These are phyloP conservation scores for Porites divaricata DNA, from an alignment of 92 coral and sea anemone genomes.

Conservation along the genomic window DNA sequence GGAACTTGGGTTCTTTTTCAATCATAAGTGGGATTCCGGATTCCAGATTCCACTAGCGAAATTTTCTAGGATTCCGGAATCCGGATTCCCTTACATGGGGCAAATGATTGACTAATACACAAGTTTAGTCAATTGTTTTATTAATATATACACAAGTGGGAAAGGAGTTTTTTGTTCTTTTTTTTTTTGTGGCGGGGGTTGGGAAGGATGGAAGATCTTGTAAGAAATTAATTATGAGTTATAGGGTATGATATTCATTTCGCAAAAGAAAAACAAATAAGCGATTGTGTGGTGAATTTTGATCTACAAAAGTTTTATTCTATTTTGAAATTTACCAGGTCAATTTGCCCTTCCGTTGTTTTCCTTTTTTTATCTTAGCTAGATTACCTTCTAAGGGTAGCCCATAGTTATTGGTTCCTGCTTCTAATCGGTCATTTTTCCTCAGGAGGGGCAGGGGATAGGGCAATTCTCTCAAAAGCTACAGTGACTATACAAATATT, in stretches of 20 bases:
- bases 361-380: background rate
- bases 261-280: too few relatives aligned
- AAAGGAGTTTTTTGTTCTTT: background rate
- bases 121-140: slow-evolving; percentile 5
- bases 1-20: too few relatives aligned
- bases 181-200: background rate
- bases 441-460: background rate
- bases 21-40: too few relatives aligned
- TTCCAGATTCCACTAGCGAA: too few relatives aligned
- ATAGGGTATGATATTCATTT: too few relatives aligned
- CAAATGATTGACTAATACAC: background rate
- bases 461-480: slow-evolving; percentile 13
- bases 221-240: too few relatives aligned
- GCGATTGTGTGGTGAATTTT: slow-evolving; percentile 16
- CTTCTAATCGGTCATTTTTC: background rate
- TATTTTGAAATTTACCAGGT: background rate
- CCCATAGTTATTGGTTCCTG: too few relatives aligned
- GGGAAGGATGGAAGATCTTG: too few relatives aligned
- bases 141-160: slow-evolving; percentile 13
- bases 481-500: background rate
- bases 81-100: too few relatives aligned
- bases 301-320: slow-evolving; percentile 9
- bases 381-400: slow-evolving; percentile 8
- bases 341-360: background rate
- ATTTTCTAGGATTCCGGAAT: too few relatives aligned